These are phyloP conservation scores for Diadophis punctatus DNA, from an alignment of 2,113 vertebrate species.

Conservation along the genomic window DNA sequence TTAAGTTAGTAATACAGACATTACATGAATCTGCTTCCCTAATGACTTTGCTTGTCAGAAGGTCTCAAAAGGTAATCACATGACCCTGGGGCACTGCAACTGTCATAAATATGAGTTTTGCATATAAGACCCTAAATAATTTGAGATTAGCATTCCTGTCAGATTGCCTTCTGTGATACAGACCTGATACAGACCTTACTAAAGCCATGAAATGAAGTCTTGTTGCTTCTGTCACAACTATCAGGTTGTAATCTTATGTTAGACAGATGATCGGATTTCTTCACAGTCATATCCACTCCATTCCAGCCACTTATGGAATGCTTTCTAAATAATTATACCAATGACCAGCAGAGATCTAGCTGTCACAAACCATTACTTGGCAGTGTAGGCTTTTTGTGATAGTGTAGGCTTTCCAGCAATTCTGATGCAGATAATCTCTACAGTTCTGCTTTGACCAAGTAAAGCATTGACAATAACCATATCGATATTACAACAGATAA, in stretches of 20 bases:
- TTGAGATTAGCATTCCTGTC: not conserved
- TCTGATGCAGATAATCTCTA: not conserved
- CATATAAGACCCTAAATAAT: not conserved
- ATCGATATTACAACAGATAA: not conserved
- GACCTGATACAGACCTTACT: not conserved
- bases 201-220: not conserved
- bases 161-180: not conserved
- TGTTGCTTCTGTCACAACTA: not conserved
- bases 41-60: not conserved
- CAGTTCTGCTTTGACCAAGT: not conserved
- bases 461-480: not conserved
- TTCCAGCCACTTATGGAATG: not conserved
- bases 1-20: not conserved
- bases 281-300: not conserved
- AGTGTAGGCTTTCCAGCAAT: not conserved
- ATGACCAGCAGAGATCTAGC: not conserved
- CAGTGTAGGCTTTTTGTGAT: not conserved
- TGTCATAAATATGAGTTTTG: not conserved
- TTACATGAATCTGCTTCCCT: not conserved
- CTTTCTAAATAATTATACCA: not conserved
- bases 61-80: not conserved
- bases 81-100: not conserved
- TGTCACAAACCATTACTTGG: not conserved
- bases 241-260: not conserved
- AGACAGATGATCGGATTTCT: not conserved